These are phyloP conservation scores for Atrina japonica DNA, from an alignment of 2,888 invertebrate species.

Conservation along the genomic window DNA sequence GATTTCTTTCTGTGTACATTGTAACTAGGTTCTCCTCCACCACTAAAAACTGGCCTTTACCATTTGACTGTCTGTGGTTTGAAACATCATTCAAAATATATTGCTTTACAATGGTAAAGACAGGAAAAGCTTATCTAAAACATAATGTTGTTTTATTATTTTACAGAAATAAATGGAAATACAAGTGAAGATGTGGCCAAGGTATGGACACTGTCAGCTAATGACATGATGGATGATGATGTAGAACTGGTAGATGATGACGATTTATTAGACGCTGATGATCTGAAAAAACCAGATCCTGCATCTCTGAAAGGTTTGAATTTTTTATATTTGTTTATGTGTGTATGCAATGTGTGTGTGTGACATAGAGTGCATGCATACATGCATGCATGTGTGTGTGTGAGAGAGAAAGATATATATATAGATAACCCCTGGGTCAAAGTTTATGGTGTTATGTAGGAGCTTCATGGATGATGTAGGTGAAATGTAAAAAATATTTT, in stretches of 20 bases:
- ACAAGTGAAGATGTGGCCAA: slow-evolving; percentile 67
- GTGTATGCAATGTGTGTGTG: not conserved
- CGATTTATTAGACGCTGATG: slow-evolving; percentile 93
- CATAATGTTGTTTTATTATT: too few species aligned
- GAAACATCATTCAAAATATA: too few species aligned
- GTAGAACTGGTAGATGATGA: slow-evolving; percentile 90
- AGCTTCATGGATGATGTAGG: too few species aligned
- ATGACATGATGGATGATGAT: slow-evolving; percentile 86
- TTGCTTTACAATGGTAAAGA: too few species aligned
- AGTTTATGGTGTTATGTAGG: not conserved
- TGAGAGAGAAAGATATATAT: not conserved
- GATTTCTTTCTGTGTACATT: too few species aligned
- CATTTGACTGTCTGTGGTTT: too few species aligned
- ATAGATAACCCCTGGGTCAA: not conserved
- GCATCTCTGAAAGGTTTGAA: slow-evolving; percentile 88
- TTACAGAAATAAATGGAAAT: not conserved
- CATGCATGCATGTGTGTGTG: not conserved
- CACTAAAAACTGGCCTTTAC: too few species aligned
- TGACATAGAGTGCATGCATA: not conserved
- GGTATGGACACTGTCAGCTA: slow-evolving; percentile 90
- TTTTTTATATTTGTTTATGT: not conserved
- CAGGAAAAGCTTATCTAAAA: too few species aligned
- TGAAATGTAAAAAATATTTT: too few species aligned
- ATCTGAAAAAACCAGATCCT: slow-evolving; percentile 93
- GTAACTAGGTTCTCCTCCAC: too few species aligned